phyloP scores from a whole-genome alignment of 1,140 invertebrate species.

The Ips typographus region DNA sequence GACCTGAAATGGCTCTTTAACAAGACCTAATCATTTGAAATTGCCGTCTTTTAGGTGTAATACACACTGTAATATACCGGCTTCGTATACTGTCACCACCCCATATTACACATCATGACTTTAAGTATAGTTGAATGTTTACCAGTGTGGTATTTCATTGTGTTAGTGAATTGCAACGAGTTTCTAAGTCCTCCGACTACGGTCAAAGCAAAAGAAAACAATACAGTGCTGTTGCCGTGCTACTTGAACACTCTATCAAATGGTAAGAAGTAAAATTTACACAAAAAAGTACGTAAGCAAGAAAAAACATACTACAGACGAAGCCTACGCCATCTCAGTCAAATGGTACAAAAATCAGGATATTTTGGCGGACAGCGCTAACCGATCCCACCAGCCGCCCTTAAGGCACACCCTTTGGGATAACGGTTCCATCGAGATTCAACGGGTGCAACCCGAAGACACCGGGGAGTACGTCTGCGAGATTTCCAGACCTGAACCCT shows the following conservation, averaged over 20 bases:
- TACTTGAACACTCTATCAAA: constrained; percentile 61
- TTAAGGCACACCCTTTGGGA: constrained; percentile 62
- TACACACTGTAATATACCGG: too few species aligned
- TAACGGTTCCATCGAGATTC: constrained; percentile 72
- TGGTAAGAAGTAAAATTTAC: constrained; percentile 37
- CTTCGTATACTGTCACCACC: too few species aligned
- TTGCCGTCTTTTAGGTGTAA: too few species aligned
- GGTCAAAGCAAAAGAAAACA: constrained; percentile 72
- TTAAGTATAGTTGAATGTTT: too few species aligned
- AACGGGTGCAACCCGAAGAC: constrained; percentile 61
- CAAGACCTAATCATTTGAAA: too few species aligned
- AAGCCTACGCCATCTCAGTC: constrained; percentile 39
- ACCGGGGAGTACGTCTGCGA: constrained; percentile 75
- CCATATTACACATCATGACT: too few species aligned
- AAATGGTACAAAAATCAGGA: constrained; percentile 63
- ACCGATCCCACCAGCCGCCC: constrained; percentile 53
- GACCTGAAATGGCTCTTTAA: too few species aligned
- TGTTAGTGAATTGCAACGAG: constrained; percentile 31
- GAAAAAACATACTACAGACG: constrained; percentile 35
- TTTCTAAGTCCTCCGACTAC: constrained; percentile 67
- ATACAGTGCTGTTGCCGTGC: constrained; percentile 73
- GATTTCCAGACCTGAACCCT: constrained; percentile 59
- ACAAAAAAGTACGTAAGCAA: not conserved
- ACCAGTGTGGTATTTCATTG: too few species aligned
- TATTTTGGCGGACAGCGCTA: constrained; percentile 64